phyloP scores from a whole-genome alignment of 2,888 invertebrate genomes.

The Melieria picta region DNA sequence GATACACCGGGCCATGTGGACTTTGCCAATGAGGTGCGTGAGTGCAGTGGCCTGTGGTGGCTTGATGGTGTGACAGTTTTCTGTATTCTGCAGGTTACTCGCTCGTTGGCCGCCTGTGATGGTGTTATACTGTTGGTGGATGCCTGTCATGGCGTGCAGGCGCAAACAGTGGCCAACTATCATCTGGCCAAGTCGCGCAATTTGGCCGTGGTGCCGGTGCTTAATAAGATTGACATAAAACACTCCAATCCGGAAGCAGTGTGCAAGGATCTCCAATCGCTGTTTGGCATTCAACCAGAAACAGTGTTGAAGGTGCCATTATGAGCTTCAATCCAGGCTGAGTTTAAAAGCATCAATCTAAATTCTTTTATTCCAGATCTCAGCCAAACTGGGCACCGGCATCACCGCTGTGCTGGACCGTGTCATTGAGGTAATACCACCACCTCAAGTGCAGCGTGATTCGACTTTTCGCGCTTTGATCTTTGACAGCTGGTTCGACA shows the following conservation, averaged over 20 bases:
- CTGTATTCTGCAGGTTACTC: constrained; percentile 70
- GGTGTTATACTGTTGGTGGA: constrained; percentile 95
- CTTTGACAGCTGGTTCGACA: constrained; percentile 95
- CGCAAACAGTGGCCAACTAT: constrained; percentile 98
- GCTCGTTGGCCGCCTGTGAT: constrained; percentile 92
- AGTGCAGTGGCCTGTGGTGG: not conserved
- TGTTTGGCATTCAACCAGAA: constrained; percentile 83
- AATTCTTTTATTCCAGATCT: constrained; percentile 69
- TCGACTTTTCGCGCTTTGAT: constrained; percentile 81
- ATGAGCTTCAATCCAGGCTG: not conserved
- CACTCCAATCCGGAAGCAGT: constrained; percentile 88
- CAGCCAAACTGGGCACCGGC: constrained; percentile 91
- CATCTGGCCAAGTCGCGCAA: constrained; percentile 87
- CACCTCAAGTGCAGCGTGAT: constrained; percentile 72
- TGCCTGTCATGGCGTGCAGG: constrained; percentile 95
- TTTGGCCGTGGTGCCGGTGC: constrained; percentile 86
- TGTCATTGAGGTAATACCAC: constrained; percentile 82
- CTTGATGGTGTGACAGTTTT: not conserved
- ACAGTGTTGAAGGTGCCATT: constrained; percentile 76
- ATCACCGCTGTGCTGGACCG: constrained; percentile 80
- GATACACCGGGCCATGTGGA: constrained; percentile 99
- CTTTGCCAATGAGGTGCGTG: constrained; percentile 89
- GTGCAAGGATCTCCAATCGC: constrained; percentile 77
- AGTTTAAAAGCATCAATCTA: not conserved
- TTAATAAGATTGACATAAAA: constrained; percentile 97